Conservation (phyloP, 2,888 invertebrate species). For the Pilophorus perplexus region DNA sequence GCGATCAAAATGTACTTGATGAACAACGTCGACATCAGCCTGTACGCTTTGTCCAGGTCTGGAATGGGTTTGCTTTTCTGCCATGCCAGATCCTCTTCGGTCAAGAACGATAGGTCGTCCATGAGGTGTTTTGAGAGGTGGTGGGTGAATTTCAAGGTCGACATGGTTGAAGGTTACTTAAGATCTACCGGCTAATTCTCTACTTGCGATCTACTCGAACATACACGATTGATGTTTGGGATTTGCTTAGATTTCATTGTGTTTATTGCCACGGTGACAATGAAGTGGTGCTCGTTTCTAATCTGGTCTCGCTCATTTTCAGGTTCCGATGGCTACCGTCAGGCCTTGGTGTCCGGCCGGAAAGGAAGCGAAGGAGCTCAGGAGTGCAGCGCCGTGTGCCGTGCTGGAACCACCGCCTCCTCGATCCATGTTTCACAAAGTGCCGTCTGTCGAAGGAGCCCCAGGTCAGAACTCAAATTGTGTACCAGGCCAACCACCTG, state of each 20-base stretch:
- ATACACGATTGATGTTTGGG: not conserved
- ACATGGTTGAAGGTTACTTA: too few species aligned
- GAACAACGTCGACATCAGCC: conserved; percentile 1
- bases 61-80: conserved; percentile 3
- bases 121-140: not conserved
- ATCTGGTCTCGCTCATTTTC: not conserved
- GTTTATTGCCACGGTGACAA: not conserved
- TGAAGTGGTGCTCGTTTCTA: not conserved
- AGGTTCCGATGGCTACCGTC: conserved; percentile 42
- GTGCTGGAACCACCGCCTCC: conserved; percentile 44
- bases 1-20: conserved; percentile 30
- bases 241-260: not conserved
- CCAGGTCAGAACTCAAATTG: conserved; percentile 3
- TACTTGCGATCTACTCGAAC: not conserved
- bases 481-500: not conserved
- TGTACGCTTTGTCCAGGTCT: not conserved
- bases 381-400: conserved; percentile 37
- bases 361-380: conserved; percentile 45
- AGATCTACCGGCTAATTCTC: too few species aligned
- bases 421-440: conserved; percentile 39
- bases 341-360: conserved; percentile 47
- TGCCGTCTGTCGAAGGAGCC: conserved; percentile 20
- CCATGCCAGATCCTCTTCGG: conserved; percentile 10
- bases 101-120: not conserved
- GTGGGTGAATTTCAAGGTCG: conserved; percentile 1